Evolutionary conservation across 2,797 vertebrate species (phyloP), one percentile per base, ranked within the genome.

Genomic region (Alexandromys oeconomus): DNA sequence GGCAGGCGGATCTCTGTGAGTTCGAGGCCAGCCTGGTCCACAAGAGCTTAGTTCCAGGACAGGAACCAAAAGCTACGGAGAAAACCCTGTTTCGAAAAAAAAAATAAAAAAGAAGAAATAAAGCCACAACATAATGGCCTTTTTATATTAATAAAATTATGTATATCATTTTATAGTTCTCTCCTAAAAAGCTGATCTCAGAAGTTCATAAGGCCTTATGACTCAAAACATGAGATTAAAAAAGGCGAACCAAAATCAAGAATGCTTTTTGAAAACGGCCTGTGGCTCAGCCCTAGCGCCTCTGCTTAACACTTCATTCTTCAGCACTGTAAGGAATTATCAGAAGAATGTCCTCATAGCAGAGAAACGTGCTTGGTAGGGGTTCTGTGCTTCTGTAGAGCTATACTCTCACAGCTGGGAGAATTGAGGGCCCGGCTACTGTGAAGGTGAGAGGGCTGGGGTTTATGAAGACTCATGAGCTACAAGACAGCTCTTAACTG

Each of bases 141-240:
- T 84, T 77, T 82, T 43, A 69, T 92, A 76, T 57, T 69, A 91
- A 7, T 96, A 78, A 93, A 80, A 84, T 96, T 59, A 79, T 95
- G 89, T 85, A 78, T 23, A 73, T 27, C 13, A 93, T 88, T 95
- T 92, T 69, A 78, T 81, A 92, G 31, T 88, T 43, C 88, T 81
- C 37, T 76, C 74, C 25, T 81, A 61, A 88, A 92, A 88, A 96
- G 67, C 81, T 95, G 37, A 93, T 89, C 48, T 80, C 43, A 96
- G 57, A 87, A 91, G 37, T 94, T 85, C 77, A 65, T 87, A 90
- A 94, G 63, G 78, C 63, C 63, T 92, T 74, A 92, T 94, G 93
- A 82, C 89, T 87, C 1, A 69, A 90, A 94, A 71, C 29, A 40
- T 80, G 11, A 43, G 34, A 46, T 23, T 85, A 90, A 96, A 51